Evolutionary conservation across 2,113 vertebrate genomes (phyloP).

Genomic region (Ageneiosus marmoratus): DNA sequence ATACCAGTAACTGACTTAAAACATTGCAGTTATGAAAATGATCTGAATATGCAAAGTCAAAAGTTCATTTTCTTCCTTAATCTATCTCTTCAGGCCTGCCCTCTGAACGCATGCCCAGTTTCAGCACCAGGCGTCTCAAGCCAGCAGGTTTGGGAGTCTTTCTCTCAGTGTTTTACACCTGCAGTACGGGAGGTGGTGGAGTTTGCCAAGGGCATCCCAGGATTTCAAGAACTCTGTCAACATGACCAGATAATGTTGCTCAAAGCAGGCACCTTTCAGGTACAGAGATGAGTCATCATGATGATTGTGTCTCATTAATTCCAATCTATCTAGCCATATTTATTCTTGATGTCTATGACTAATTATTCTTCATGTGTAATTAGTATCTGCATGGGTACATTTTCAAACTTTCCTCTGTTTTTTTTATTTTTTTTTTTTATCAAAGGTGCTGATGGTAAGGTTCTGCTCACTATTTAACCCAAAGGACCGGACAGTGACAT

Average conservation of each 20-base stretch:
- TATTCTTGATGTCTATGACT: background rate
- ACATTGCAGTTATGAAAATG: background rate
- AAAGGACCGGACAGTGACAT: conserved; percentile 70
- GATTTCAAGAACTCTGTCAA: conserved; percentile 77
- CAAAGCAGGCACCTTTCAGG: conserved; percentile 81
- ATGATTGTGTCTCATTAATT: background rate
- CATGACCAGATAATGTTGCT: conserved; percentile 81
- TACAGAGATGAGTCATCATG: conserved; percentile 45
- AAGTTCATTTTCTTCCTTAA: background rate
- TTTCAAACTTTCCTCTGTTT: background rate
- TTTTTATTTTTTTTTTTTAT: too few relatives aligned
- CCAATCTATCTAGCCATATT: background rate
- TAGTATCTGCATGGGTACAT: background rate
- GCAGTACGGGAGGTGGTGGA: conserved; percentile 80
- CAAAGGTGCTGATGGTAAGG: conserved; percentile 79
- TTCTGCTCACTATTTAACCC: conserved; percentile 78
- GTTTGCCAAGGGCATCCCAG: conserved; percentile 80
- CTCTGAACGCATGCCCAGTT: conserved; percentile 74
- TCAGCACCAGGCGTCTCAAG: conserved; percentile 67
- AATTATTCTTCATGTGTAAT: background rate
- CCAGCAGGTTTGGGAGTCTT: conserved; percentile 79
- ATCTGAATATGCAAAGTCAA: background rate
- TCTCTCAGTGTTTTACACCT: conserved; percentile 79
- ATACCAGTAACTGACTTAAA: background rate
- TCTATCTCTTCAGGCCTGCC: conserved; percentile 70